phyloP scores from a whole-genome alignment of 2,888 invertebrate species.

The Volucella zonaria region DNA sequence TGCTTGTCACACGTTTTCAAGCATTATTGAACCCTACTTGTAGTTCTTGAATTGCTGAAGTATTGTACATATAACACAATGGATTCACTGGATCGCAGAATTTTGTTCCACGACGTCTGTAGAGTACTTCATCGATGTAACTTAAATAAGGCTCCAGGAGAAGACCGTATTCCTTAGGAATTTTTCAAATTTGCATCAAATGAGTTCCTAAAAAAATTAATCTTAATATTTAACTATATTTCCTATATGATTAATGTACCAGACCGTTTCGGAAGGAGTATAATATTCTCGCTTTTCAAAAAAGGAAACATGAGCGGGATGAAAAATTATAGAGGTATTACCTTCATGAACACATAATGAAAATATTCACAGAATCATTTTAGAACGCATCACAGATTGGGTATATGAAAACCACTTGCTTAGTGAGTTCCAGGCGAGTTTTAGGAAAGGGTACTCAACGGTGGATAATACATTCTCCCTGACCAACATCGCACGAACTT shows the following conservation, averaged over 20 bases:
- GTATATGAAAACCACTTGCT: background rate
- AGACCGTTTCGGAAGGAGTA: constrained; percentile 2
- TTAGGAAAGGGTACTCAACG: background rate
- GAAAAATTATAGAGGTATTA: too few species aligned
- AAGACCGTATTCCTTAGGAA: background rate
- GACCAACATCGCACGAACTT: background rate
- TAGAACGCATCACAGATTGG: background rate
- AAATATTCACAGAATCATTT: constrained; percentile 3
- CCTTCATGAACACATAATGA: background rate
- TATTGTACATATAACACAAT: background rate
- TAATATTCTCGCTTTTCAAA: background rate
- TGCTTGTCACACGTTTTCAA: too few species aligned
- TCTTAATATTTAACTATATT: too few species aligned
- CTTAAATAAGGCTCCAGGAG: background rate
- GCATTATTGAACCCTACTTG: background rate
- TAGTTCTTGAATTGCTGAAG: background rate
- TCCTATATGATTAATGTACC: too few species aligned
- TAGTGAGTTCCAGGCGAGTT: background rate
- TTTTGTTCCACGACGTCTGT: background rate
- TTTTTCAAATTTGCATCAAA: background rate
- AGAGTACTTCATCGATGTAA: background rate
- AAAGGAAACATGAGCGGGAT: background rate
- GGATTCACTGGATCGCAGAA: background rate
- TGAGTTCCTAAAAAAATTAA: background rate
- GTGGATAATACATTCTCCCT: background rate